Evolutionary conservation across 2,888 invertebrate genomes (phyloP).

Genomic region (Incurvaria masculella): DNA sequence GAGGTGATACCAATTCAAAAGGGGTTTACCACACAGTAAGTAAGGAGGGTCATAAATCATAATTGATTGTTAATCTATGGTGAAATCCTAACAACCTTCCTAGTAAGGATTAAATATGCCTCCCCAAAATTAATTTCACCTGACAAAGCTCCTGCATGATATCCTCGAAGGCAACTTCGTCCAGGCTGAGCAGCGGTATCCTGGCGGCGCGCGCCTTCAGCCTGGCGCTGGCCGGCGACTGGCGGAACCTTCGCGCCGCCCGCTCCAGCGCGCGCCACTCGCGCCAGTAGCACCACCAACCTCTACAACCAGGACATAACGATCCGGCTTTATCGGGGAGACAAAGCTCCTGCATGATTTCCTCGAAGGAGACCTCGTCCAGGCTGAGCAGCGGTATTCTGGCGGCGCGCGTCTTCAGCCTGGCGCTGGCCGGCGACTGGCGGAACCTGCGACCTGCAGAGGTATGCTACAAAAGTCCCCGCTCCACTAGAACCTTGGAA

Average conservation of each 20-base stretch:
- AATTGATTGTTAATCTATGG: not conserved
- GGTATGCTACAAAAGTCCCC: no score
- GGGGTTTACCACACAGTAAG: not conserved
- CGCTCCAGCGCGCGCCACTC: constrained; percentile 47
- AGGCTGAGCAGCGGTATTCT: not conserved
- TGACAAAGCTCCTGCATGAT: constrained; percentile 57
- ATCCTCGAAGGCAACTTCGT: constrained; percentile 55
- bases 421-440: no score
- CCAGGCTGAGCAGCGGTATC: constrained; percentile 47
- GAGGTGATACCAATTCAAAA: not conserved
- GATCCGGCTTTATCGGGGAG: no score
- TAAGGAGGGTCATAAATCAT: not conserved
- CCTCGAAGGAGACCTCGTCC: constrained; percentile 48
- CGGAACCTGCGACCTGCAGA: no score
- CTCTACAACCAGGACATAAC: constrained; percentile 24
- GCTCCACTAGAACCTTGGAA: no score
- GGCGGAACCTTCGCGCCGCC: constrained; percentile 44
- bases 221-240: constrained; percentile 45
- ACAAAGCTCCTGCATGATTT: constrained; percentile 55
- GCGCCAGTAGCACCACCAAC: constrained; percentile 54
- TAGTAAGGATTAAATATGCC: not conserved
- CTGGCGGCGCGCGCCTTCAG: constrained; percentile 49
- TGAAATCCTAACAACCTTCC: constrained; percentile 6
- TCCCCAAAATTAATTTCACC: constrained; percentile 30
- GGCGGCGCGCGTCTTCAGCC: no score